Evolutionary conservation across 2,797 vertebrate genomes (phyloP).

Genomic region (Euthynnus affinis): DNA sequence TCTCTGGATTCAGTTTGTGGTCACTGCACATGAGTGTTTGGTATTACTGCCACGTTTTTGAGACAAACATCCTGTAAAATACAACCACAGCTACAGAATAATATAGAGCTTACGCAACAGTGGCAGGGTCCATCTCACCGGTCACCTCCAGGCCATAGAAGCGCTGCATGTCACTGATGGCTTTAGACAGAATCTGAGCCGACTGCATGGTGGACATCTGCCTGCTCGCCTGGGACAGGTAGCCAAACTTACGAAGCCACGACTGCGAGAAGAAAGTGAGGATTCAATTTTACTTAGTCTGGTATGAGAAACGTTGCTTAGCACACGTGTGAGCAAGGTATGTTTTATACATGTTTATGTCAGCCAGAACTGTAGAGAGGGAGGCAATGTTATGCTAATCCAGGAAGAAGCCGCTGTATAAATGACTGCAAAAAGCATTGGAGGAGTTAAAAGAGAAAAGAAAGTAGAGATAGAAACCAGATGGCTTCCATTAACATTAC

Average conservation of each 20-base stretch:
- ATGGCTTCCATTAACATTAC: conserved; percentile 74
- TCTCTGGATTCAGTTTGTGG: neutral
- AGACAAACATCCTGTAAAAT: neutral
- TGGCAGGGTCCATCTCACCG: conserved; percentile 88
- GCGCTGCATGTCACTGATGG: conserved; percentile 93
- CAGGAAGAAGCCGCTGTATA: conserved; percentile 15
- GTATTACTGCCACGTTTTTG: neutral
- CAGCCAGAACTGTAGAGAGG: neutral
- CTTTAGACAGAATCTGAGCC: conserved; percentile 90
- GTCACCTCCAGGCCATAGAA: conserved; percentile 94
- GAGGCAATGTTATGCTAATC: conserved; percentile 11
- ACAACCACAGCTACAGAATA: neutral
- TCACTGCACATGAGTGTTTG: neutral
- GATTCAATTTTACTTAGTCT: conserved; percentile 21
- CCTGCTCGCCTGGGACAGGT: conserved; percentile 90
- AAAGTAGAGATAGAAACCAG: conserved; percentile 69
- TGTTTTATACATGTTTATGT: neutral
- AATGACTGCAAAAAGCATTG: conserved; percentile 41
- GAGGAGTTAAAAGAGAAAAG: conserved; percentile 56
- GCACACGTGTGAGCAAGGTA: neutral
- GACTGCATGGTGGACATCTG: conserved; percentile 97
- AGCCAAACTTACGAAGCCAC: conserved; percentile 93
- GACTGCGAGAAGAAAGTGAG: conserved; percentile 76
- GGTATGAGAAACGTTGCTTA: conserved; percentile 34
- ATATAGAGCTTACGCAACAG: conserved; percentile 84